Percentiles rank a stretch among this genome's conserved stretches.
These are phyloP conservation scores for Gobio occitaniae DNA, from an alignment of 2,797 vertebrate genomes.

Conservation along the genomic window DNA sequence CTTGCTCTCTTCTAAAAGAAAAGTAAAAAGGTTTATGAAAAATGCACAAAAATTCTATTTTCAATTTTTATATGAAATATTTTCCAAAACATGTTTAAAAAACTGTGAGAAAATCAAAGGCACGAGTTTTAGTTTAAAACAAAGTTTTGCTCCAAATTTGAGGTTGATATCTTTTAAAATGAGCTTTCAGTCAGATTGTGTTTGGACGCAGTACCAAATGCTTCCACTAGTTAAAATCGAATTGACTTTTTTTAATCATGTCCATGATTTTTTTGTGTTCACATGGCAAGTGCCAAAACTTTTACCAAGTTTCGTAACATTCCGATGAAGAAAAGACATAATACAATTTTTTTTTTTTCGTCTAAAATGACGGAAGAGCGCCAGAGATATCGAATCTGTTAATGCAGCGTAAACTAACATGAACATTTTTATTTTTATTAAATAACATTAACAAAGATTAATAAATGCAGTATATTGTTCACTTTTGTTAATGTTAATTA, in stretches of 20 bases:
- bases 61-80: no score
- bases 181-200: not conserved
- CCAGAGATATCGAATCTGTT: not conserved
- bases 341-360: no score
- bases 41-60: no score
- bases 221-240: not conserved
- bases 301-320: not conserved
- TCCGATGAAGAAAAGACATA: not conserved
- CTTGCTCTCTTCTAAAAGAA: no score
- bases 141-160: not conserved
- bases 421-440: accelerated
- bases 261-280: no score
- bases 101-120: no score
- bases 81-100: no score
- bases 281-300: no score
- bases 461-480: not conserved
- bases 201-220: not conserved
- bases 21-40: no score
- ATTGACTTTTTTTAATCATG: no score
- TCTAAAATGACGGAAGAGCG: not conserved
- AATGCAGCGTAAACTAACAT: not conserved
- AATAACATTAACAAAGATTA: not conserved
- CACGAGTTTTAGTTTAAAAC: no score
- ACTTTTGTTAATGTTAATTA: not conserved
- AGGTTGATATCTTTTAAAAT: not conserved